phyloP scores from a whole-genome alignment of 2,888 invertebrate genomes.

The Drosophila koepferae region DNA sequence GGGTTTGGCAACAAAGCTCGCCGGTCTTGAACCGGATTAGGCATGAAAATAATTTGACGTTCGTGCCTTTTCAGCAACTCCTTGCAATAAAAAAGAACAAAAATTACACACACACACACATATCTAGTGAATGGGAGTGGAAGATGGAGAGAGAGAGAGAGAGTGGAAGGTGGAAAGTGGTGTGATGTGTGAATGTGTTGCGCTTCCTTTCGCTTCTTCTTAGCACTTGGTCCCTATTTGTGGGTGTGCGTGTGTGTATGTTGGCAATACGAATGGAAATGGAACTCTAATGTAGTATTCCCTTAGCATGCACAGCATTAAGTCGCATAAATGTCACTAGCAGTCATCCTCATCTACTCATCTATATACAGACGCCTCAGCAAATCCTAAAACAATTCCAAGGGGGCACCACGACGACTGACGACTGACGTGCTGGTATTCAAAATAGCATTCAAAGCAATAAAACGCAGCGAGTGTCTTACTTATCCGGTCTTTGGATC shows the following conservation, averaged over 20 bases:
- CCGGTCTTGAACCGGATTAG: conserved; percentile 81
- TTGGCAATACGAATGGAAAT: conserved; percentile 58
- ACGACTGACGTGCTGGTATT: conserved; percentile 73
- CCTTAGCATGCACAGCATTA: conserved; percentile 75
- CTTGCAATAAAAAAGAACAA: conserved; percentile 44
- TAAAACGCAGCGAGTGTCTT: conserved; percentile 79
- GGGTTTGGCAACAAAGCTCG: conserved; percentile 61
- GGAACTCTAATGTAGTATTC: conserved; percentile 78
- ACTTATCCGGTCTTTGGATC: conserved; percentile 67
- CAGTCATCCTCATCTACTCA: conserved; percentile 37
- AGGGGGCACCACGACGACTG: conserved; percentile 26
- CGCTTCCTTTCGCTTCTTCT: conserved; percentile 40
- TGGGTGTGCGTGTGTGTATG: conserved; percentile 19
- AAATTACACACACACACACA: conserved; percentile 33
- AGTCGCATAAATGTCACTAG: conserved; percentile 78
- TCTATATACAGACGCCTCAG: conserved; percentile 29
- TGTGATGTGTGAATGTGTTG: conserved; percentile 50
- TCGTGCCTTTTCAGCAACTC: conserved; percentile 79
- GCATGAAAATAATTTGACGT: conserved; percentile 81
- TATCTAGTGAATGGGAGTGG: neutral
- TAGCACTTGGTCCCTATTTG: conserved; percentile 47
- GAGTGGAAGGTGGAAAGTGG: neutral
- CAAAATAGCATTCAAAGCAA: conserved; percentile 81
- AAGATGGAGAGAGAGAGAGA: neutral
- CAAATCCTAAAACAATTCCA: conserved; percentile 71